Evolutionary conservation across 1,140 invertebrate genomes (phyloP), one percentile per base, ranked within the genome.

Genomic region (Mercenaria mercenaria): DNA sequence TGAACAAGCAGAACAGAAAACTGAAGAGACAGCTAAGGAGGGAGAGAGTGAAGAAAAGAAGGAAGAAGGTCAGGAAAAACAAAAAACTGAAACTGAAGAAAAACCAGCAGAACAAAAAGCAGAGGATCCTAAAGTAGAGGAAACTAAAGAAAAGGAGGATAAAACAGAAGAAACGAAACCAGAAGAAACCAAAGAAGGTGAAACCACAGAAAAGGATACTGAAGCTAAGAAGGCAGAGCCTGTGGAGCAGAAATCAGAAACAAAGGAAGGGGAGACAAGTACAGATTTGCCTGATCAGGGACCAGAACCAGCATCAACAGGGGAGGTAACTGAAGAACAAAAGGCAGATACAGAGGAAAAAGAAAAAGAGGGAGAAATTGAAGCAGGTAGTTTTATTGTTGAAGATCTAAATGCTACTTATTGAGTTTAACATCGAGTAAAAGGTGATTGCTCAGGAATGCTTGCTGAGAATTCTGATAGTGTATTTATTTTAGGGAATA

Each of bases 301-400:
- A 20, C 64, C 64, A 52, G 50, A 43, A 39, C 20, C 32, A 39
- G 50, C 23, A 43, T 1, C 15, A 32, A 69, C 50, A 76, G 43
- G 76, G 29, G 85, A 64, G 37, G 39, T 39, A 64, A 41, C 29
- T 79, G 85, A 79, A 32, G 52, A 67, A 0, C 47, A 77, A 32
- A 76, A 43, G 10, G 56, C 18, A 26, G 74, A 64, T 32, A 43
- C 15, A n/a, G 69, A 77, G 23, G 72, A 87, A 34, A 87, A 87
- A 79, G 85, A 85, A 20, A 82, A 82, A 64, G 80, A 82, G 0
- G 80, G 80, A 2, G 80, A 82, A 4, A 85, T 85, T 56, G 83
- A 85, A 85, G 67, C 83, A 85, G 83, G 83, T 85, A 67, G 67
- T 29, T 41, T 15, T 39, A 72, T 37, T 39, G 34, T 47, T 47